Evolutionary conservation across 2,888 invertebrate genomes (phyloP), one percentile per base, ranked within the genome.

Genomic region (Opisthograptis luteolata): DNA sequence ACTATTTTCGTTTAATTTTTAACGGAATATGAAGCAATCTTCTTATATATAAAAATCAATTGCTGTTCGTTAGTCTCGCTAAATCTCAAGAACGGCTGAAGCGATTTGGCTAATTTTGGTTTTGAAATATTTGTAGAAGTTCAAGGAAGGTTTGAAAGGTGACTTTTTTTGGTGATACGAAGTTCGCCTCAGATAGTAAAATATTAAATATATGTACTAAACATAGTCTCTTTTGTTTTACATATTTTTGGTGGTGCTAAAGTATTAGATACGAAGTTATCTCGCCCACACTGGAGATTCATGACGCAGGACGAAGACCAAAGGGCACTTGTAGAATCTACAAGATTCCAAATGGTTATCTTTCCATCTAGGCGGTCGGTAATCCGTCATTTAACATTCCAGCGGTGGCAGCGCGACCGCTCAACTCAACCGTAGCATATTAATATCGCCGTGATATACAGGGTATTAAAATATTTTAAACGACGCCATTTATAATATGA

Each of bases 381-480:
- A 88, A 89, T 89, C 88, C 87, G 87, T 90, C 90, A 89, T 87
- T 87, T 87, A 85, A 88, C 81, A 89, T 89, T 87, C 89, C 89
- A 74, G 67, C 76, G 79, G 86, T 85, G 87, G 86, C 87, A 85
- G 76, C 75, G 73, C 78, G 80, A 76, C 81, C 79, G 84, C 71
- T 83, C 87, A 75, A 79, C 87, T 87, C 87, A 79, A 84, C 79
- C 90, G 83, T 86, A 87, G 83, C 77, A 87, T 89, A 90, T 90
- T 87, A 88, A 88, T 89, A 89, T 86, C 76, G 83, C 85, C 77
- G 81, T 84, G 87, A 86, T 88, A 81, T 85, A 87, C 81, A 82
- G 80, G 85, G 84, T 86, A 90, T 89, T 90, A 89, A 89, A 90
- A 87, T 87, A 88, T 89, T 87, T 88, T 86, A 87, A 90, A 87